Evolutionary conservation across 2,888 invertebrate species (phyloP).

Genomic region (Ochropleura plecta): DNA sequence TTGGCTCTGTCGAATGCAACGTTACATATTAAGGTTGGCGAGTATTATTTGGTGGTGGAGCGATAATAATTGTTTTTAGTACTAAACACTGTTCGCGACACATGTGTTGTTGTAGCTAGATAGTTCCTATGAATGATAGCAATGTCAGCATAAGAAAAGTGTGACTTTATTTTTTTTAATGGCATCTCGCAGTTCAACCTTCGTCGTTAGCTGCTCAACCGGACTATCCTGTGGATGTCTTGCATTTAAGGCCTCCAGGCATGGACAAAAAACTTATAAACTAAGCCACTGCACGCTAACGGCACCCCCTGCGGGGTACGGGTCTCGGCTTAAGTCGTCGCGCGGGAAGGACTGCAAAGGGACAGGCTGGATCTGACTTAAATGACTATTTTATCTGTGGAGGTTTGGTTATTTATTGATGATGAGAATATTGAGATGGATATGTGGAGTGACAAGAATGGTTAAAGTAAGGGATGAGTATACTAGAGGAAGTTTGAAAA

Average conservation of each 20-base stretch:
- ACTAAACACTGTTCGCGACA: background rate
- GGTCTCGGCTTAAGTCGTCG: too few relatives aligned
- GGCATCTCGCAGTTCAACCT: background rate
- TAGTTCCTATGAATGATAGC: background rate
- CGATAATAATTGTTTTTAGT: conserved; percentile 31
- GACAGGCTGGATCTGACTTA: too few relatives aligned
- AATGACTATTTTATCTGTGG: too few relatives aligned
- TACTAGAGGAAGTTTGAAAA: too few relatives aligned
- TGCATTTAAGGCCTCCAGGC: background rate
- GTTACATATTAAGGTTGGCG: conserved; percentile 37
- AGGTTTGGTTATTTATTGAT: too few relatives aligned
- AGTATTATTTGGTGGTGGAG: conserved; percentile 12
- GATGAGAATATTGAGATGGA: too few relatives aligned
- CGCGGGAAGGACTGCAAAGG: too few relatives aligned
- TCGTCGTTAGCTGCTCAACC: background rate
- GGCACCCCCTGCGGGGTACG: too few relatives aligned
- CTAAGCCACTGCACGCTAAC: too few relatives aligned
- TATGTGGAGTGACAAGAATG: too few relatives aligned
- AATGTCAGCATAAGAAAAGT: background rate
- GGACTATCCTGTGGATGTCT: background rate
- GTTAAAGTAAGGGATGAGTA: too few relatives aligned
- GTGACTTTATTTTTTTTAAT: background rate
- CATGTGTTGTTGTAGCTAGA: background rate
- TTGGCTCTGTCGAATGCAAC: conserved; percentile 43
- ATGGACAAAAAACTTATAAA: background rate